These are phyloP conservation scores for Muscicapa comitata DNA, from an alignment of 2,797 vertebrate genomes.

Conservation along the genomic window DNA sequence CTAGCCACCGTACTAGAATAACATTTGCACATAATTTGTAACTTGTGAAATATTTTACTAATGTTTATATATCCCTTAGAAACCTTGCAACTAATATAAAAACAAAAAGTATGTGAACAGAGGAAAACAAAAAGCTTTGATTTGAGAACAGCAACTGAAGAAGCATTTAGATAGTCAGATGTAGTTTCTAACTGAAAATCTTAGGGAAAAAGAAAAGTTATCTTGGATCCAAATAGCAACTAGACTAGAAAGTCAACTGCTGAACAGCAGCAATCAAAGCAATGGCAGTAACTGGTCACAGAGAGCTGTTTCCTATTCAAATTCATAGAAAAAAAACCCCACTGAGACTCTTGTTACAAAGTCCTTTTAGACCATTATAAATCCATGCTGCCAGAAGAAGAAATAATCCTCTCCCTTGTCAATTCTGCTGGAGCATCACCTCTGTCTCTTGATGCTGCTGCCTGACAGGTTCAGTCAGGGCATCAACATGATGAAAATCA, in stretches of 20 bases:
- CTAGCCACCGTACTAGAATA: not conserved
- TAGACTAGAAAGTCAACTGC: conserved; percentile 48
- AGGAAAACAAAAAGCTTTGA: not conserved
- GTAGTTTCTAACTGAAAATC: not conserved
- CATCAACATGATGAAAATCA: not conserved
- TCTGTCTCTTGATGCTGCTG: fast-evolving
- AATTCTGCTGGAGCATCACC: not conserved
- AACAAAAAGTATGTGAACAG: not conserved
- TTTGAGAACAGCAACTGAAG: not conserved
- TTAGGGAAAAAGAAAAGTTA: not conserved
- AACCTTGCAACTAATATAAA: not conserved
- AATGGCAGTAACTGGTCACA: not conserved
- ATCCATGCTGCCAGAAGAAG: not conserved
- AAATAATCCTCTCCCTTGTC: not conserved
- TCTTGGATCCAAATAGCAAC: conserved; percentile 1
- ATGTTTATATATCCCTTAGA: not conserved
- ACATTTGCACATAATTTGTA: not conserved
- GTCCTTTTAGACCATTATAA: not conserved
- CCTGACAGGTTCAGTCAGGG: not conserved
- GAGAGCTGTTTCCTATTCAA: conserved; percentile 5
- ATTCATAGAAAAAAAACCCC: not conserved
- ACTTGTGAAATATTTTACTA: not conserved
- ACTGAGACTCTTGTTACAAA: not conserved
- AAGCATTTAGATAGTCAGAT: not conserved
- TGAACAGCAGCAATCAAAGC: conserved; percentile 50